These are phyloP conservation scores for Coilia nasus DNA, from an alignment of 2,797 vertebrate species.

Conservation along the genomic window DNA sequence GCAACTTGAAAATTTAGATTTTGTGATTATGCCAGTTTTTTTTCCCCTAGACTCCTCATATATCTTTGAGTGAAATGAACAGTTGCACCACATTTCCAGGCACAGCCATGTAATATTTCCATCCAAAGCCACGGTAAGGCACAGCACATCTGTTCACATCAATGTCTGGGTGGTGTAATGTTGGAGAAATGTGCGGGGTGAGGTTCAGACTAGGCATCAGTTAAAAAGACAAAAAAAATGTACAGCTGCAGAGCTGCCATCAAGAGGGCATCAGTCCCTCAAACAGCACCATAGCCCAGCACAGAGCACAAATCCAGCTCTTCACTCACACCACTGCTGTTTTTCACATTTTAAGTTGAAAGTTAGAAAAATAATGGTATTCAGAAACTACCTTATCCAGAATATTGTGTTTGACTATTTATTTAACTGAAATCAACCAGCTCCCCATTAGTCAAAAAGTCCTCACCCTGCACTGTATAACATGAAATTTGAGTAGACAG, in stretches of 20 bases:
- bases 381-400: background rate
- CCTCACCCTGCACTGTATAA: background rate
- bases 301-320: background rate
- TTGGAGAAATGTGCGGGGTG: background rate
- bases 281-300: background rate
- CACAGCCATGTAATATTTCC: constrained; percentile 44
- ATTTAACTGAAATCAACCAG: background rate
- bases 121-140: background rate
- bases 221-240: background rate
- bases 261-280: background rate
- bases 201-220: background rate
- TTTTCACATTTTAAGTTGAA: background rate
- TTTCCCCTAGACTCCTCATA: background rate
- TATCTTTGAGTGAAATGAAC: constrained; percentile 39
- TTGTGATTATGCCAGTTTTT: too few relatives aligned
- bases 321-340: background rate
- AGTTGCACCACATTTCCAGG: constrained; percentile 45
- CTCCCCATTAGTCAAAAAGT: background rate
- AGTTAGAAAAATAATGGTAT: background rate
- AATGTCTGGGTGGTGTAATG: background rate
- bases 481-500: background rate
- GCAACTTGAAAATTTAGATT: too few relatives aligned
- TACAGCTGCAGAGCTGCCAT: background rate
- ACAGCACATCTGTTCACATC: background rate
- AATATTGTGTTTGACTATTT: background rate